phyloP scores from a whole-genome alignment of 2,113 vertebrate genomes.

The Hemiprocne comata region DNA sequence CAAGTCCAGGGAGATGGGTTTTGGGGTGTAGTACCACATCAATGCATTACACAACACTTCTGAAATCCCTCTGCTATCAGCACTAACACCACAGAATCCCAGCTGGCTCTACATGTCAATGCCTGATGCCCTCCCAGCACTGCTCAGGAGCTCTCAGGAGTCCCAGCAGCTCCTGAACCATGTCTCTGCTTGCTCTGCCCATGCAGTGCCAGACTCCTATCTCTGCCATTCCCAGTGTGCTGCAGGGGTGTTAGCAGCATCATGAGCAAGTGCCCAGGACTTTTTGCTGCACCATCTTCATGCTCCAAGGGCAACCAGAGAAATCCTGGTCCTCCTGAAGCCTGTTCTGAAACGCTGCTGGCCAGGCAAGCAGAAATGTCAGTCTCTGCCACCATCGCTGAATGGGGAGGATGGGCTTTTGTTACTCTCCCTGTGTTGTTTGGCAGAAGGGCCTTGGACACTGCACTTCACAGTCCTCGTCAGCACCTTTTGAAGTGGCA shows the following conservation, averaged over 20 bases:
- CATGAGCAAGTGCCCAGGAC: not conserved
- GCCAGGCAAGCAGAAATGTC: not conserved
- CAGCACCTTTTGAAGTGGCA: not conserved
- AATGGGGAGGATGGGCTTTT: not conserved
- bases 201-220: not conserved
- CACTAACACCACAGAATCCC: not conserved
- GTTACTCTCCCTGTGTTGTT: not conserved
- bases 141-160: not conserved
- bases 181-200: not conserved
- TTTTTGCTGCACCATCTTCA: not conserved
- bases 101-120: not conserved
- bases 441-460: not conserved
- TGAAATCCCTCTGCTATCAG: not conserved
- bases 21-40: accelerated
- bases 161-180: not conserved
- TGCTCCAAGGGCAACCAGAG: not conserved
- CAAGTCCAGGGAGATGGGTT: not conserved
- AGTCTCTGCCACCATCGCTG: not conserved
- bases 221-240: not conserved
- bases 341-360: not conserved
- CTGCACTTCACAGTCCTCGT: not conserved
- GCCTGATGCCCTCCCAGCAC: not conserved
- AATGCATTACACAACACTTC: not conserved
- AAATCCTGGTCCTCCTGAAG: not conserved
- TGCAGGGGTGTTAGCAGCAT: not conserved